Conservation (phyloP, 2,888 invertebrate genomes). For the Amiota communis region DNA sequence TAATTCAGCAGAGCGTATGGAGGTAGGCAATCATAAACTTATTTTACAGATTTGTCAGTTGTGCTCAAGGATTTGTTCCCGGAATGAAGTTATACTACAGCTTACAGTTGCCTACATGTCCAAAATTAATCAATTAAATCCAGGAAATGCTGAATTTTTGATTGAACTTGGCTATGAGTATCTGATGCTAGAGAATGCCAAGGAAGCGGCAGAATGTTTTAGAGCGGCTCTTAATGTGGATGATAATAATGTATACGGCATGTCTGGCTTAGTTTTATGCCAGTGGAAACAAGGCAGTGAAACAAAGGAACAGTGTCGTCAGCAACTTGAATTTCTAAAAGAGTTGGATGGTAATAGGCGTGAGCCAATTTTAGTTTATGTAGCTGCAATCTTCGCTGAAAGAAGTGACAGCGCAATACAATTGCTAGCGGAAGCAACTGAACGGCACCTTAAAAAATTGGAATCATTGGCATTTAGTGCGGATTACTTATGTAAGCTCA, state of each 20-base stretch:
- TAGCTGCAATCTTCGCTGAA: slow-evolving; percentile 77
- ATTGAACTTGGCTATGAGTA: slow-evolving; percentile 89
- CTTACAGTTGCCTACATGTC: slow-evolving; percentile 86
- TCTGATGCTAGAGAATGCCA: slow-evolving; percentile 81
- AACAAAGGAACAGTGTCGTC: slow-evolving; percentile 79
- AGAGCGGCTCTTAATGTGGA: slow-evolving; percentile 88
- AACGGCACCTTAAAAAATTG: slow-evolving; percentile 75
- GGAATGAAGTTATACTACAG: slow-evolving; percentile 79
- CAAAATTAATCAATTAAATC: slow-evolving; percentile 80
- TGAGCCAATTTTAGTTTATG: slow-evolving; percentile 79
- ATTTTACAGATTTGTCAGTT: slow-evolving; percentile 82
- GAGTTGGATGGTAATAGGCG: slow-evolving; percentile 79
- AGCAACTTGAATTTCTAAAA: slow-evolving; percentile 89
- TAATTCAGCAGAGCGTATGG: slow-evolving; percentile 80
- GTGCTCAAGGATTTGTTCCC: slow-evolving; percentile 82
- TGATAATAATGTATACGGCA: slow-evolving; percentile 85
- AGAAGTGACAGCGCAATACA: slow-evolving; percentile 76
- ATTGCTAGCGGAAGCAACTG: slow-evolving; percentile 78
- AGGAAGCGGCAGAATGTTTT: slow-evolving; percentile 86
- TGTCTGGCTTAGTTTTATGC: slow-evolving; percentile 88
- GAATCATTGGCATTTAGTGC: slow-evolving; percentile 81
- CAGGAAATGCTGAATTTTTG: slow-evolving; percentile 80
- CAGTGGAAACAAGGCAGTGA: slow-evolving; percentile 81
- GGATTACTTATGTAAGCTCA: slow-evolving; percentile 82
- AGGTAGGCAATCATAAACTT: slow-evolving; percentile 83